A percentile compares a stretch with the other conserved stretches of the same genome.
These are phyloP conservation scores for Setophaga kirtlandii DNA, from an alignment of 2,113 vertebrate genomes.

Conservation along the genomic window DNA sequence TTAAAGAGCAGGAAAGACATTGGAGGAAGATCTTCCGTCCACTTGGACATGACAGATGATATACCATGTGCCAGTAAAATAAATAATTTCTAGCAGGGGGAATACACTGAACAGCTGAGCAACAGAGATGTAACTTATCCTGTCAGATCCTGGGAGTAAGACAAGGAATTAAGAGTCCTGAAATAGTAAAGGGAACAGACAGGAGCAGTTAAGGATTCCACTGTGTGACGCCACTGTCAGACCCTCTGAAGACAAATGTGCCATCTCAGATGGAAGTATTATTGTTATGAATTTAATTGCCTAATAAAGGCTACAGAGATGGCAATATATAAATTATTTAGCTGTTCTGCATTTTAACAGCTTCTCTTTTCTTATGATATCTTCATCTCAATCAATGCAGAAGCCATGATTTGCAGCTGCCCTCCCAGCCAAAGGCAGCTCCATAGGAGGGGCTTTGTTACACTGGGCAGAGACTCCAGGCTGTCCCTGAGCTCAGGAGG, in stretches of 20 bases:
- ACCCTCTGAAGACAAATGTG: neutral
- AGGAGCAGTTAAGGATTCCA: neutral
- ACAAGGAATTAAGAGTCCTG: neutral
- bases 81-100: slow-evolving; percentile 47
- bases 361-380: neutral
- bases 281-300: neutral
- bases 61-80: neutral
- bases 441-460: neutral
- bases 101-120: slow-evolving; percentile 24
- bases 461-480: neutral
- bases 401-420: neutral
- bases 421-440: neutral
- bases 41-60: slow-evolving; percentile 27
- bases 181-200: neutral
- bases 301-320: neutral
- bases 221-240: neutral
- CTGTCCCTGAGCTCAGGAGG: neutral
- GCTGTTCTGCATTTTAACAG: neutral
- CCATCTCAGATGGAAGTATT: neutral
- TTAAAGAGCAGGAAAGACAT: slow-evolving; percentile 12
- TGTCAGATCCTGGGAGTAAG: neutral
- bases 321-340: neutral
- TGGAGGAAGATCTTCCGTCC: neutral
- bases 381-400: neutral
- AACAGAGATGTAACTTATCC: slow-evolving; percentile 20